Conservation (phyloP, 2,797 vertebrate species). For the Anguilla anguilla region DNA sequence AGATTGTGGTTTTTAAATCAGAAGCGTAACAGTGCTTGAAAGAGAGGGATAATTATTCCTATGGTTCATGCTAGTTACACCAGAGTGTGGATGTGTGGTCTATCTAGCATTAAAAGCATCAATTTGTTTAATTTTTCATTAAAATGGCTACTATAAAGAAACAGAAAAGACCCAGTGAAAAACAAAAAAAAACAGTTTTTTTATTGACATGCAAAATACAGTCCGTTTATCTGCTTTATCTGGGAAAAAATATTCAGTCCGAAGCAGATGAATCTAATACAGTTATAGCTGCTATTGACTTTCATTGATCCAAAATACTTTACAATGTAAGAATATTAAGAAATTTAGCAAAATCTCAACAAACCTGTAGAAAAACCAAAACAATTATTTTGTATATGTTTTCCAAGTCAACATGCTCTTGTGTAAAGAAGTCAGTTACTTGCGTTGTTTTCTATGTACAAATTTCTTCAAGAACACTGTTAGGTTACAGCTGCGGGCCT, state of each 20-base stretch:
- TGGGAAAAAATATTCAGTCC: slow-evolving; percentile 70
- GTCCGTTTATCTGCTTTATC: slow-evolving; percentile 77
- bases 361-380: slow-evolving; percentile 91
- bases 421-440: slow-evolving; percentile 71
- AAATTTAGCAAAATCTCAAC: slow-evolving; percentile 97
- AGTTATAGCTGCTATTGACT: slow-evolving; percentile 65
- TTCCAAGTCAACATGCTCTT: slow-evolving; percentile 81
- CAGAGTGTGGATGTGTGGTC: neutral
- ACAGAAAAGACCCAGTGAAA: slow-evolving; percentile 46
- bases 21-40: neutral
- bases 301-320: slow-evolving; percentile 81
- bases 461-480: slow-evolving; percentile 73
- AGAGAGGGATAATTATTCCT: neutral
- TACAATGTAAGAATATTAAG: slow-evolving; percentile 95
- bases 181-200: slow-evolving; percentile 74
- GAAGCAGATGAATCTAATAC: slow-evolving; percentile 70
- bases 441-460: slow-evolving; percentile 68
- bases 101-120: neutral
- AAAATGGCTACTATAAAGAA: slow-evolving; percentile 19
- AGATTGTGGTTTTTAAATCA: neutral
- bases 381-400: slow-evolving; percentile 67
- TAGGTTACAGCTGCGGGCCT: slow-evolving; percentile 69
- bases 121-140: neutral
- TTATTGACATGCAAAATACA: slow-evolving; percentile 97
- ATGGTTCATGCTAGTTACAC: neutral